phyloP scores from a whole-genome alignment of 2,113 vertebrate species.

The Aegithalos caudatus region DNA sequence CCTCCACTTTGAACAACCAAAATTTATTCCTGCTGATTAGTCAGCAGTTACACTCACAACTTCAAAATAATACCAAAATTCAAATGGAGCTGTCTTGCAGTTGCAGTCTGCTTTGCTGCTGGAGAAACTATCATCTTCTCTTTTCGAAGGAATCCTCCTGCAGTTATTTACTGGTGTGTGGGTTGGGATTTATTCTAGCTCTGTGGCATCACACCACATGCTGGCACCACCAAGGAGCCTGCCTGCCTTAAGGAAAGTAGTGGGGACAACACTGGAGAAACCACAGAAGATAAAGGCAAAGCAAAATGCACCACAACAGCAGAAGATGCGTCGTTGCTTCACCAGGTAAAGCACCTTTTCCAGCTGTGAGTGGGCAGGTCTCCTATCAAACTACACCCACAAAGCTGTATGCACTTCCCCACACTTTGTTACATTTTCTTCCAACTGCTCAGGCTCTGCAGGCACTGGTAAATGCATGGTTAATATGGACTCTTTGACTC shows the following conservation, averaged over 20 bases:
- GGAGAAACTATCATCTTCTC: not conserved
- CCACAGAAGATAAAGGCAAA: not conserved
- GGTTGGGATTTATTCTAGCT: not conserved
- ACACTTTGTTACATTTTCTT: not conserved
- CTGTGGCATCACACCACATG: not conserved
- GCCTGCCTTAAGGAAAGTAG: not conserved
- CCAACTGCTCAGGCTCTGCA: not conserved
- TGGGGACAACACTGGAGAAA: not conserved
- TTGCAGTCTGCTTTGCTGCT: not conserved
- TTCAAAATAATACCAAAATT: constrained; percentile 35
- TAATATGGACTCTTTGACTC: not conserved
- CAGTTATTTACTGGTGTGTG: not conserved
- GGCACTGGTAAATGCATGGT: not conserved
- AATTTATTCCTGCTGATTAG: constrained; percentile 46
- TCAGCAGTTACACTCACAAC: constrained; percentile 22
- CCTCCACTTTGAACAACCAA: not conserved
- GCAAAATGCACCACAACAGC: not conserved
- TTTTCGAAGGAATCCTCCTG: not conserved
- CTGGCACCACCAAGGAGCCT: not conserved
- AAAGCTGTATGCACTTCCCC: not conserved
- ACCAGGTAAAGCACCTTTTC: not conserved
- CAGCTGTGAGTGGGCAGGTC: not conserved
- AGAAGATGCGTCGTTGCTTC: accelerated
- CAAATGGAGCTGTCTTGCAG: constrained; percentile 16
- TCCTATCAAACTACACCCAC: not conserved